A percentile compares a stretch with the other conserved stretches of the same genome.
Evolutionary conservation across 2,888 invertebrate genomes (phyloP).

Genomic region (Phania funesta): DNA sequence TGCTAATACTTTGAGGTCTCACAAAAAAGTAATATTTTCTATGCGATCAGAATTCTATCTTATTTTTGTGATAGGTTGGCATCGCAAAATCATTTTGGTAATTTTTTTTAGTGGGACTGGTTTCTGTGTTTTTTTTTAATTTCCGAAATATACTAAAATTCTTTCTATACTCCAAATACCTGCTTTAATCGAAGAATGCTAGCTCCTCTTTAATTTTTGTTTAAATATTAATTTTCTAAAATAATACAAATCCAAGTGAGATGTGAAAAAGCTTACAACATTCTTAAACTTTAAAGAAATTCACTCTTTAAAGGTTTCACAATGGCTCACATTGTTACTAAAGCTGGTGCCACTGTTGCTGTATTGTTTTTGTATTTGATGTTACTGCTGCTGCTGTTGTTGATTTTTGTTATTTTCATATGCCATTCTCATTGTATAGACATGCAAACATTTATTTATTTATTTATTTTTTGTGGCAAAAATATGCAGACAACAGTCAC

Average conservation of each 20-base stretch:
- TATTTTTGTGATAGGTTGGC: too few relatives aligned
- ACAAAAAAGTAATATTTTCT: too few relatives aligned
- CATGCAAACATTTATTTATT: constrained; percentile 62
- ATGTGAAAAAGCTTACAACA: background rate
- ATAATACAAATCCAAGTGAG: background rate
- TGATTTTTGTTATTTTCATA: constrained; percentile 43
- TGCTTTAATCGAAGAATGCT: too few relatives aligned
- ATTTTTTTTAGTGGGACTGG: too few relatives aligned
- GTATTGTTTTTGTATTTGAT: constrained; percentile 31
- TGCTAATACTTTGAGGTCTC: too few relatives aligned
- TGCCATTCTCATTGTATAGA: constrained; percentile 60
- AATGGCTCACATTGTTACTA: constrained; percentile 4
- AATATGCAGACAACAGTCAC: constrained; percentile 68
- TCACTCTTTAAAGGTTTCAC: constrained; percentile 48
- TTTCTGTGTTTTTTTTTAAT: too few relatives aligned
- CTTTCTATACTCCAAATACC: too few relatives aligned
- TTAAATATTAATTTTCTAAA: background rate
- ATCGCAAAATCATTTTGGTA: too few relatives aligned
- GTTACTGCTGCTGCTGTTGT: constrained; percentile 9
- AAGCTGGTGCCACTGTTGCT: constrained; percentile 23
- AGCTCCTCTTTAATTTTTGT: too few relatives aligned
- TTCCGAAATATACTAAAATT: too few relatives aligned
- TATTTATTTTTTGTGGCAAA: constrained; percentile 48
- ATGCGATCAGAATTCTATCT: too few relatives aligned
- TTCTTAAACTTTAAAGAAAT: constrained; percentile 41